Evolutionary conservation across 2,888 invertebrate species (phyloP), one percentile per base, ranked within the genome.

Genomic region (Melanchra persicariae): DNA sequence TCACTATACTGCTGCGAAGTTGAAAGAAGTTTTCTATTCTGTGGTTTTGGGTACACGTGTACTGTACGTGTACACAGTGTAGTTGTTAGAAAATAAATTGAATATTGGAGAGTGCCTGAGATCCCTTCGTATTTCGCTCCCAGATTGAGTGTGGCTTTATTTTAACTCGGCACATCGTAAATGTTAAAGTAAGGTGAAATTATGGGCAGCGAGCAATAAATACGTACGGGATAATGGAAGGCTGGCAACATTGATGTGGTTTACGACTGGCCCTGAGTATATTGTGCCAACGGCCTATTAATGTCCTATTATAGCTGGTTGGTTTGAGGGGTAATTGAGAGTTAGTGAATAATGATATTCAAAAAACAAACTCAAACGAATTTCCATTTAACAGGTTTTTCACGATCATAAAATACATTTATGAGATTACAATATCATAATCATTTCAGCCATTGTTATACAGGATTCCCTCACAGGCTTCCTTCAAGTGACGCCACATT

Each of bases 61-160:
- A 87, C 73, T 87, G 90, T 77, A 88, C 86, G 66, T 75, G 63
- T 72, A 84, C 74, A 78, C 84, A 85, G 86, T 87, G 86, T 87
- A 88, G 89, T 93, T 93, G 93, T 93, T 93, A 93, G 91, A 91
- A 92, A 93, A 91, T 93, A 93, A 93, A 94, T 94, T 93, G 93
- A 93, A 93, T 93, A 93, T 92, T 87, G 92, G 90, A 88, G 87
- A 88, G 89, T 88, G 86, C 85, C 85, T 78, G 85, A 83, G 88
- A 87, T 90, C 90, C 87, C 82, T 89, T 89, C 88, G 89, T 84
- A 87, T 89, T 91, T 89, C 88, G 89, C 84, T 87, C 81, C 74
- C 84, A 88, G 90, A 92, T 93, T 89, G 92, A 91, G 91, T 89
- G 91, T 85, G 90, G 91, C 87, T 92, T 91, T 91, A 92, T 92